Evolutionary conservation across 1,140 invertebrate genomes (phyloP).

Genomic region (Scaptomyza pallida): DNA sequence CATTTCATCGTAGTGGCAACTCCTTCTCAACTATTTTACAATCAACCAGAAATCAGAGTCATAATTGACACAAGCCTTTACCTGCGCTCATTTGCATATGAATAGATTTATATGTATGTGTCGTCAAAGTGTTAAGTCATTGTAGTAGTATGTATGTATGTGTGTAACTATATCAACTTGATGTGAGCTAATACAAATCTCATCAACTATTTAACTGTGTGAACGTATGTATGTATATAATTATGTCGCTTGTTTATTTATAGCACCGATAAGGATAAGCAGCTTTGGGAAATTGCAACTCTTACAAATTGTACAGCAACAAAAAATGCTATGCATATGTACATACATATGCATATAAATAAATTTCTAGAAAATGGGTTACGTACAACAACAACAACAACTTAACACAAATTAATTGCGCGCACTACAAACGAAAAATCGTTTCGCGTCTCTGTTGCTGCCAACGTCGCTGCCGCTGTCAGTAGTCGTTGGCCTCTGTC

Average conservation of each 20-base stretch:
- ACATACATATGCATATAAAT: constrained; percentile 24
- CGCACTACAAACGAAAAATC: constrained; percentile 51
- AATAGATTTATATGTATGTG: background rate
- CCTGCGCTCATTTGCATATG: constrained; percentile 38
- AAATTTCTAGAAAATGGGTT: constrained; percentile 50
- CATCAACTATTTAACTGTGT: background rate
- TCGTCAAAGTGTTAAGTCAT: constrained; percentile 34
- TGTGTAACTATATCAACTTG: background rate
- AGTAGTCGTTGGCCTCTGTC: constrained; percentile 25
- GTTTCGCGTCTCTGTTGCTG: constrained; percentile 18
- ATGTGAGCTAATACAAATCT: constrained; percentile 34
- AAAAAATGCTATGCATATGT: constrained; percentile 11
- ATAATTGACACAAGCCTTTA: constrained; percentile 34
- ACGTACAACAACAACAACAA: constrained; percentile 33
- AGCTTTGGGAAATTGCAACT: constrained; percentile 39
- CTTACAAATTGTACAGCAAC: background rate
- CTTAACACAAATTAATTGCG: constrained; percentile 64
- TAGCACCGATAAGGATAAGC: constrained; percentile 43
- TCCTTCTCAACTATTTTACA: constrained; percentile 38
- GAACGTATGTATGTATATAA: constrained; percentile 1
- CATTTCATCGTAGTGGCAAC: constrained; percentile 39
- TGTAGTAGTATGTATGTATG: background rate
- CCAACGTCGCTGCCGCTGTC: constrained; percentile 5
- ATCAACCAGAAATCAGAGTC: constrained; percentile 33
- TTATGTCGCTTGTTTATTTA: constrained; percentile 36